These are phyloP conservation scores for Apodemia hepburni DNA, from an alignment of 2,888 invertebrate species.

Conservation along the genomic window DNA sequence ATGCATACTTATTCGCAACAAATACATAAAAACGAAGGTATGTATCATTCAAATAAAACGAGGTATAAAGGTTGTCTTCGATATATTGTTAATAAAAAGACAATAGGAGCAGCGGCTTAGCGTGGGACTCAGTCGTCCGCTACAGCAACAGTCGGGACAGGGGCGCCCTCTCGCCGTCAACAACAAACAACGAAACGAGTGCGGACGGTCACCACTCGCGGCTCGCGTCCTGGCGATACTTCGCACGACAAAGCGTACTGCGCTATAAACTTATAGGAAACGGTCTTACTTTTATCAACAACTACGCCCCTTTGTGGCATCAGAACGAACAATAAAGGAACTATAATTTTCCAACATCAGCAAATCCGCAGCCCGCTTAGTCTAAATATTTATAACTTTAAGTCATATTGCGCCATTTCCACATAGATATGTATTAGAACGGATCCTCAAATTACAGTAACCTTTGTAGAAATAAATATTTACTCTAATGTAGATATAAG, in stretches of 20 bases:
- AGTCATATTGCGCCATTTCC: slow-evolving; percentile 28
- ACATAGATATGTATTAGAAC: slow-evolving; percentile 33
- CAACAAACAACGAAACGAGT: slow-evolving; percentile 4
- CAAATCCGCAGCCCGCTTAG: background rate
- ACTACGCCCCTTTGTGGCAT: slow-evolving; percentile 10
- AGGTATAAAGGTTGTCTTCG: slow-evolving; percentile 38
- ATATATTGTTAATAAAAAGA: slow-evolving; percentile 56
- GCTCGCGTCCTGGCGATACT: background rate
- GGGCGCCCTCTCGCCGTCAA: background rate
- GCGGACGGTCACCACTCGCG: background rate
- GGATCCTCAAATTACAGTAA: slow-evolving; percentile 26
- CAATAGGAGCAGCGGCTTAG: slow-evolving; percentile 41
- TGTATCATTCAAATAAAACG: slow-evolving; percentile 37
- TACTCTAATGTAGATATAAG: slow-evolving; percentile 17
- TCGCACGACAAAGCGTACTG: slow-evolving; percentile 2
- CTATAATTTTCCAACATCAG: slow-evolving; percentile 1
- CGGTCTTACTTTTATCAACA: slow-evolving; percentile 3
- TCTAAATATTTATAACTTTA: slow-evolving; percentile 5
- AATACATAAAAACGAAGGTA: background rate
- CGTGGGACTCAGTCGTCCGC: slow-evolving; percentile 25
- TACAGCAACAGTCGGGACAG: background rate
- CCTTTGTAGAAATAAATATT: slow-evolving; percentile 27
- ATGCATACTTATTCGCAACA: no score
- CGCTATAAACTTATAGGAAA: background rate
- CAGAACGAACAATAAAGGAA: slow-evolving; percentile 3